Evolutionary conservation across 2,797 vertebrate species (phyloP).

Genomic region (Anguilla marmorata): DNA sequence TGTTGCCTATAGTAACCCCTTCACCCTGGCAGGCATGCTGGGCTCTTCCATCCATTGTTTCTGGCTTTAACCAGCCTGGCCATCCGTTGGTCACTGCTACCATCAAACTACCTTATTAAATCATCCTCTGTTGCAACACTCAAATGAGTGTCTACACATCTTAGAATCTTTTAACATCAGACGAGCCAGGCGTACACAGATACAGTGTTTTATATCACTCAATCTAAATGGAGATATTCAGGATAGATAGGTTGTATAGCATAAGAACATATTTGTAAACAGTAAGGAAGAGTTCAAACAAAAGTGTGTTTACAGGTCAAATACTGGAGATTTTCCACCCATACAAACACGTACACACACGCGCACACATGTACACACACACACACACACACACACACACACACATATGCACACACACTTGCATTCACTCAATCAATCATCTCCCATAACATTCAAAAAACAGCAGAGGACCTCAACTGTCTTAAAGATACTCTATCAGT

Average conservation of each 20-base stretch:
- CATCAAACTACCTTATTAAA: conserved; percentile 69
- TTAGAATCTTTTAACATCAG: conserved; percentile 59
- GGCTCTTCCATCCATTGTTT: conserved; percentile 73
- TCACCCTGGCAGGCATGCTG: conserved; percentile 76
- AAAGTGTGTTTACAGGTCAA: background rate
- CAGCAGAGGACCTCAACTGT: background rate
- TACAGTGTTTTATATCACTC: conserved; percentile 17
- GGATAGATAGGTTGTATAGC: background rate
- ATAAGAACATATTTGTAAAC: conserved; percentile 7
- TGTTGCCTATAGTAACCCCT: conserved; percentile 80
- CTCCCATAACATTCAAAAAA: background rate
- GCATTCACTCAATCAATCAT: background rate
- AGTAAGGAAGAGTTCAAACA: background rate
- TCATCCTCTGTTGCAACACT: conserved; percentile 54
- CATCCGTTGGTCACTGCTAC: conserved; percentile 72
- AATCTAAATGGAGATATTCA: background rate
- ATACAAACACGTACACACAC: conserved; percentile 24
- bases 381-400: conserved; percentile 26
- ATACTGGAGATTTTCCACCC: conserved; percentile 31
- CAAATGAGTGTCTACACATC: conserved; percentile 61
- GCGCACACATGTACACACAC: conserved; percentile 14
- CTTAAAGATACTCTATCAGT: background rate
- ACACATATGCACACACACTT: background rate
- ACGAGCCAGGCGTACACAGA: background rate
- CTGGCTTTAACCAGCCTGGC: conserved; percentile 68